Evolutionary conservation across 2,113 vertebrate species (phyloP).

Genomic region (Meriones unguiculatus): DNA sequence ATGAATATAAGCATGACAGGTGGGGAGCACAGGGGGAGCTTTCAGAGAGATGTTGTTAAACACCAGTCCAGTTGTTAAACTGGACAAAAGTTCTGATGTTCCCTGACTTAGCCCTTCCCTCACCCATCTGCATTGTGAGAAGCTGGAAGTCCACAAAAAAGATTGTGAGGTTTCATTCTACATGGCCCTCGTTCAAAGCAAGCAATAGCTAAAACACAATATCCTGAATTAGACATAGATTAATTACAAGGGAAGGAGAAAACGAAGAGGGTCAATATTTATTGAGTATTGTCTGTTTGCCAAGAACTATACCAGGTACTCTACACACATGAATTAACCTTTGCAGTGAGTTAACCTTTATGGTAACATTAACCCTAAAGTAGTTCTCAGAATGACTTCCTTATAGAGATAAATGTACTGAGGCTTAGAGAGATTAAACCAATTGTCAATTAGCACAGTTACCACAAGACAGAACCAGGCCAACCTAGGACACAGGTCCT

Average conservation of each 20-base stretch:
- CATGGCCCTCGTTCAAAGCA: constrained; percentile 15
- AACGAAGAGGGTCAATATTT: constrained; percentile 44
- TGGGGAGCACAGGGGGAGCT: not conserved
- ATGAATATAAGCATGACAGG: too few species aligned
- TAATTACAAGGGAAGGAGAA: constrained; percentile 46
- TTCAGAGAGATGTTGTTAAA: not conserved
- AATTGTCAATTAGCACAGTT: constrained; percentile 22
- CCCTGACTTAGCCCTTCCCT: not conserved
- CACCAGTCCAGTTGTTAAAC: not conserved
- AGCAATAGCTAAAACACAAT: constrained; percentile 29
- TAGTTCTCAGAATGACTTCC: not conserved
- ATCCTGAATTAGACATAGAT: constrained; percentile 16
- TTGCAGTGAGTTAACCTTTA: constrained; percentile 6
- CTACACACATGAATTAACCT: constrained; percentile 14
- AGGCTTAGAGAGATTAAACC: constrained; percentile 10
- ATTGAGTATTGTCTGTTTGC: constrained; percentile 11
- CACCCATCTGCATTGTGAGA: not conserved
- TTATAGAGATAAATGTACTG: constrained; percentile 1
- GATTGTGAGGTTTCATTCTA: not conserved
- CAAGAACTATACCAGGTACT: not conserved
- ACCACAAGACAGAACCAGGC: not conserved
- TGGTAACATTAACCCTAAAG: constrained; percentile 7
- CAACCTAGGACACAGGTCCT: not conserved
- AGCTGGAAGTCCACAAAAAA: constrained; percentile 30
- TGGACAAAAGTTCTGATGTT: not conserved